These are phyloP conservation scores for Lutraria rhynchaena DNA, from an alignment of 1,140 invertebrate genomes.

Conservation along the genomic window DNA sequence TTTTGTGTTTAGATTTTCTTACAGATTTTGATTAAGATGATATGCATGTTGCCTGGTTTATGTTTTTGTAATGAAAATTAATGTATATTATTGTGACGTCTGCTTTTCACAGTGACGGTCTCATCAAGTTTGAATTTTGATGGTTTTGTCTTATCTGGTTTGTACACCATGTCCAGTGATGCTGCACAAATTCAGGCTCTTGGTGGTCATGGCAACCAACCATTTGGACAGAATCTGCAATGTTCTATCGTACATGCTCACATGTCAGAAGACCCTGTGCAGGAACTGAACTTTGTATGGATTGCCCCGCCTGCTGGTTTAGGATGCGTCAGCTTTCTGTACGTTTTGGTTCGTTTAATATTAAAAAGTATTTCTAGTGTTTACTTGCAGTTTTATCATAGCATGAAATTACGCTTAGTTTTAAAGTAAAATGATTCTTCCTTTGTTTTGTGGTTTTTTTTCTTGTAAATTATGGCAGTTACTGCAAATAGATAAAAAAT, in stretches of 20 bases:
- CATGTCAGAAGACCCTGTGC: conserved; percentile 71
- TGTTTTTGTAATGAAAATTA: too few species aligned
- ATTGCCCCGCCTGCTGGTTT: conserved; percentile 82
- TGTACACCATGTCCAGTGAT: conserved; percentile 77
- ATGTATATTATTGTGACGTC: too few species aligned
- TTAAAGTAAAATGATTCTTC: too few species aligned
- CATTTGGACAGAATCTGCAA: conserved; percentile 75
- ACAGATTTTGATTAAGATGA: too few species aligned
- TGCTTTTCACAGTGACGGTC: conserved; percentile 74
- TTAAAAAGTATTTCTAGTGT: too few species aligned
- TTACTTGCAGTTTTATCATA: too few species aligned
- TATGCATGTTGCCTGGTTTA: too few species aligned
- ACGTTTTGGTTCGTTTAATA: conserved; percentile 60
- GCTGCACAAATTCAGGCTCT: conserved; percentile 55
- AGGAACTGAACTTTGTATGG: conserved; percentile 81
- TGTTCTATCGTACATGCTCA: conserved; percentile 81
- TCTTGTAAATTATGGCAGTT: too few species aligned
- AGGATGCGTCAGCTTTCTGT: conserved; percentile 83
- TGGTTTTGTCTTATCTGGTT: conserved; percentile 82
- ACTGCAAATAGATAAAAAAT: too few species aligned
- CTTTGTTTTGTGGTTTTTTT: too few species aligned
- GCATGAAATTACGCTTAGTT: too few species aligned
- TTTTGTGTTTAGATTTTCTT: too few species aligned
- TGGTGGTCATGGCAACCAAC: conserved; percentile 48
- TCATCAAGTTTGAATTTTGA: conserved; percentile 80